Evolutionary conservation across 2,888 invertebrate genomes (phyloP).

Genomic region (Eupithecia subfuscata): DNA sequence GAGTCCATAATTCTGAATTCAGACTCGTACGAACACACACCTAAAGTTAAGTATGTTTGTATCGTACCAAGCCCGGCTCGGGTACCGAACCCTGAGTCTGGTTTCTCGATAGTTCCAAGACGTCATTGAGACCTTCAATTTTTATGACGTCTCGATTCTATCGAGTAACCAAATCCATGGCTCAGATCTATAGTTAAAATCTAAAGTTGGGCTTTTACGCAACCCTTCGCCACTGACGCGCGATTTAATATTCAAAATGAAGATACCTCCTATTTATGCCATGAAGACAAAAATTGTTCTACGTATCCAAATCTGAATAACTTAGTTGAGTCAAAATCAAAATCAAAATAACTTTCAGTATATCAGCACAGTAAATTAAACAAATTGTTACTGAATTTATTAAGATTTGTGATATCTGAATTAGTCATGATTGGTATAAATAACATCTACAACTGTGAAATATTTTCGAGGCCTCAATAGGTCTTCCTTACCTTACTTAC

Average conservation of each 20-base stretch:
- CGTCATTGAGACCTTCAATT: not conserved
- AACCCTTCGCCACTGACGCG: not conserved
- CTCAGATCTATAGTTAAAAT: not conserved
- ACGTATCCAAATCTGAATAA: not conserved
- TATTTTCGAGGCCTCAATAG: slow-evolving; percentile 25
- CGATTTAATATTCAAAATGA: not conserved
- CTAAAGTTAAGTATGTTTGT: not conserved
- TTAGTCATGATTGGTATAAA: not conserved
- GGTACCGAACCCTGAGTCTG: not conserved
- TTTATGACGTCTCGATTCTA: not conserved
- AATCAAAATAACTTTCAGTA: not conserved
- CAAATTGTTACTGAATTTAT: not conserved
- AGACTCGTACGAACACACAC: not conserved
- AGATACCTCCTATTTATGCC: not conserved
- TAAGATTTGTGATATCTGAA: not conserved
- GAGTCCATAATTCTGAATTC: not conserved
- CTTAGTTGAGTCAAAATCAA: too few species aligned
- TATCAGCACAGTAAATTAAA: not conserved
- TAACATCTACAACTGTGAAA: slow-evolving; percentile 3
- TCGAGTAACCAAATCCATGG: not conserved
- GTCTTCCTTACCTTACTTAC: not conserved
- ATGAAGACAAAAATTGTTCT: not conserved
- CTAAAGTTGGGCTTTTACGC: not conserved
- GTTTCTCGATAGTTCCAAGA: not conserved
- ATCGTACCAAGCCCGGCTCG: not conserved